Evolutionary conservation across 2,888 invertebrate species (phyloP), one percentile per base, ranked within the genome.

Genomic region (Helobdella robusta): DNA sequence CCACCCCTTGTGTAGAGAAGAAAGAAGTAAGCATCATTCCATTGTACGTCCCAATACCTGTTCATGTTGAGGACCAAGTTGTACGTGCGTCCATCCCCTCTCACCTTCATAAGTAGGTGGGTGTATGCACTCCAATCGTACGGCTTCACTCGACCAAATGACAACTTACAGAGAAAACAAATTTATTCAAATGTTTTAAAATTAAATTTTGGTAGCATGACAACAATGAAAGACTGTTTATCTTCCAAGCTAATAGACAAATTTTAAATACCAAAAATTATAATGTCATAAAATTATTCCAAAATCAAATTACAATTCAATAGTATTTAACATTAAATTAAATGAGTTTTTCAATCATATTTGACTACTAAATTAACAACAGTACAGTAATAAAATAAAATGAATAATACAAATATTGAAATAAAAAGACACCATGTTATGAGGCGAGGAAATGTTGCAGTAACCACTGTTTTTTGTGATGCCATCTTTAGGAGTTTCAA

Each of bases 21-120:
- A 79, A 87, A 95, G 74, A 87, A 86, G 77, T 87, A 91, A 20
- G 88, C 83, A 79, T 94, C 91, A 77, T 90, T 87, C 90, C 90
- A 92, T n/a, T 84, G 83, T 34, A 92, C 79, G 78, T 97, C 95
- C 74, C 84, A 88, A 72, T 84, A 84, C 1, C 73, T 68, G 30
- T 74, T 68, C 70, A 74, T 72, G 18, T 70, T 69, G 2, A 97
- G 80, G 78, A 89, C 89, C 34, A 98, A 77, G 72, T 89, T 81
- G 79, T 97, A 98, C 1, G 86, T 85, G 65, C 98, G 83, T 2
- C 98, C 98, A 81, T 98, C 98, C 0, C 98, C 98, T 70, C 95
- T 84, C 1, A 92, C 83, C 79, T 87, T 85, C 74, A 95, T 76
- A 1, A 91, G 85, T 18, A 88, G 68, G 73, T 84, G 84, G 5